Base-by-base conservation (phyloP, 2,888 invertebrate species). In the Athetis lepigone region DNA sequence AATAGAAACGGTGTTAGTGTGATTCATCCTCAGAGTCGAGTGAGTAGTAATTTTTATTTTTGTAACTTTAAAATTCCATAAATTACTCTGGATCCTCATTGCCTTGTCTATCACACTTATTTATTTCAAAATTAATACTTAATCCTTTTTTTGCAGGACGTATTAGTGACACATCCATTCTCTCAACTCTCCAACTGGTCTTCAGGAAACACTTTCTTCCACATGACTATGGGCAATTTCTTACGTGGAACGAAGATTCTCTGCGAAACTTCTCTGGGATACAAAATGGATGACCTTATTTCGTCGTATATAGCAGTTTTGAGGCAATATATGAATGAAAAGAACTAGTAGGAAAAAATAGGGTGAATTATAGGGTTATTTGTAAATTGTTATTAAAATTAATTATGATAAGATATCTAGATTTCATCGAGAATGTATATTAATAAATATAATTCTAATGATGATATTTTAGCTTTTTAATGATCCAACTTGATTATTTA, bases 221-320 rank as follows among this genome's bases (percentile, higher is more conserved):
- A 98, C 85, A 97, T 98, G 95, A 98, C 98, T 0, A 98, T 99
- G 84, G 99, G 99, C n/a, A 99, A 98, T 88, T 96, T 99, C 88
- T 97, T 99, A 81, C 96, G 98, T 46, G 98, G 98, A 58, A 97
- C 97, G 27, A 98, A 98, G 89, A 94, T 97, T 62, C 95, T 99
- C 2, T 98, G 98, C 88, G 98, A 98, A 94, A 99, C 99, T 4
- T 97, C 97, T 0, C 95, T 98, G 83, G 99, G 99, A 37, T 99
- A 99, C 93, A 99, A 99, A 96, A 98, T 99, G 98, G 99, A 99
- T 88, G 99, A 99, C 90, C 96, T 99, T 55, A 96, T 99, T 82
- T 98, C 98, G 11, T 99, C 99, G 0, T 99, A 99, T 88, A 98
- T 96, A 37, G 95, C 95, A 66, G 95, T 96, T 62, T 84, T 96